Evolutionary conservation across 2,797 vertebrate genomes (phyloP), one percentile per base, ranked within the genome.

Genomic region (Chaunax sp.): DNA sequence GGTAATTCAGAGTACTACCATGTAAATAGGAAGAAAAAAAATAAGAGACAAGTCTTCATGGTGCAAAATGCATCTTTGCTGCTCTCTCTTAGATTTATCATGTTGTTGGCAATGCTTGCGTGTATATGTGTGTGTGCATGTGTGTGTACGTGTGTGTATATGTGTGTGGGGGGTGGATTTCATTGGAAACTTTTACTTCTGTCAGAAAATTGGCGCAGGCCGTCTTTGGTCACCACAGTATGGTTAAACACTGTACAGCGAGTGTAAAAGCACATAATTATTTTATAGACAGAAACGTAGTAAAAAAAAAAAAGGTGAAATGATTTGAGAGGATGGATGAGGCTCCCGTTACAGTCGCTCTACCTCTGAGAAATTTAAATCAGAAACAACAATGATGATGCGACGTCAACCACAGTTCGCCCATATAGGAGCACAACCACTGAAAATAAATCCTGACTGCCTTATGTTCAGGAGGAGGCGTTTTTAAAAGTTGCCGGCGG

Each of bases 271-370:
- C 25, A 20, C 41, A 16, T n/a, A 20, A 30, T 0, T 22, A 47
- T 44, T 50, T 52, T 44, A 33, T 1, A 26, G n/a, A 47, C 12
- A 44, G 13, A 55, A n/a, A 15, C 28, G 33, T 35, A 35, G 12
- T 35, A 11, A 12, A 14, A 10, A 5, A 45, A 58, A 11, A 4
- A 12, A 35, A 43, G 9, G 43, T 23, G 19, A 14, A 56, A 26
- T 15, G 6, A 10, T n/a, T 47, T 38, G 13, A 20, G 4, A 62
- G 4, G 18, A 25, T 15, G 16, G 23, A 38, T 16, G 18, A 33
- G 16, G 35, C 57, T 30, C 16, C 26, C 7, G 19, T 40, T 30
- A 23, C 14, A 30, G 69, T 41, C 47, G 41, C 50, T 66, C 63
- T 28, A 63, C 26, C 70, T 53, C 16, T 18, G 35, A 33, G 19